Conservation (phyloP, 2,113 vertebrate species). For the Pseudopodoces humilis region DNA sequence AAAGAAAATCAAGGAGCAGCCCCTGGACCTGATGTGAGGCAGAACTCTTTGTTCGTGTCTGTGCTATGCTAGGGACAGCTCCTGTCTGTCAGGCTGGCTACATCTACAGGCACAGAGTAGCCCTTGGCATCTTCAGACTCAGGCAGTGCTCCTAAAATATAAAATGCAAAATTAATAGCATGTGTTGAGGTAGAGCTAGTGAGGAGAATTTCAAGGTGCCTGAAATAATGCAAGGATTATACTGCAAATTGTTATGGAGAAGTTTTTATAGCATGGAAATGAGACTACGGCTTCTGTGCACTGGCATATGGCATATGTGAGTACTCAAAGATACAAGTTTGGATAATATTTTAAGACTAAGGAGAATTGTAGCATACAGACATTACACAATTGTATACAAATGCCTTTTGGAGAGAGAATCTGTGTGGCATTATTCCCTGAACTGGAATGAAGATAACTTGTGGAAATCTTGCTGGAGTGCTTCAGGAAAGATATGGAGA, state of each 20-base stretch:
- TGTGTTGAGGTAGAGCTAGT: neutral
- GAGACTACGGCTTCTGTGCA: neutral
- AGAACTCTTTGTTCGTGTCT: neutral
- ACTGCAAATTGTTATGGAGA: neutral
- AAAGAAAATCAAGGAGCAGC: neutral
- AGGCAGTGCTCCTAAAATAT: neutral
- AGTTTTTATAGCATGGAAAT: neutral
- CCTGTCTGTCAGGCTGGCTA: neutral
- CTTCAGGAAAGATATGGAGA: neutral
- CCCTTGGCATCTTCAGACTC: neutral
- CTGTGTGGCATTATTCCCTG: neutral
- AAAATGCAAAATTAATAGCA: neutral
- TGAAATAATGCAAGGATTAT: neutral
- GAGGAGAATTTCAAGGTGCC: neutral
- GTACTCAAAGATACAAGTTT: neutral
- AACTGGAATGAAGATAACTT: neutral
- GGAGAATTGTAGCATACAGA: neutral
- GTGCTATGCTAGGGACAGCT: neutral
- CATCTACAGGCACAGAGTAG: accelerated
- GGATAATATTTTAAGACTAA: neutral
- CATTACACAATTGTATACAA: neutral
- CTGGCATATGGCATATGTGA: neutral
- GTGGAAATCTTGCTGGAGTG: neutral
- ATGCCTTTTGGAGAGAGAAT: neutral
- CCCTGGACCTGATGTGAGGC: accelerated